Conservation (phyloP, 2,113 vertebrate genomes). For the Cebidichthys violaceus region DNA sequence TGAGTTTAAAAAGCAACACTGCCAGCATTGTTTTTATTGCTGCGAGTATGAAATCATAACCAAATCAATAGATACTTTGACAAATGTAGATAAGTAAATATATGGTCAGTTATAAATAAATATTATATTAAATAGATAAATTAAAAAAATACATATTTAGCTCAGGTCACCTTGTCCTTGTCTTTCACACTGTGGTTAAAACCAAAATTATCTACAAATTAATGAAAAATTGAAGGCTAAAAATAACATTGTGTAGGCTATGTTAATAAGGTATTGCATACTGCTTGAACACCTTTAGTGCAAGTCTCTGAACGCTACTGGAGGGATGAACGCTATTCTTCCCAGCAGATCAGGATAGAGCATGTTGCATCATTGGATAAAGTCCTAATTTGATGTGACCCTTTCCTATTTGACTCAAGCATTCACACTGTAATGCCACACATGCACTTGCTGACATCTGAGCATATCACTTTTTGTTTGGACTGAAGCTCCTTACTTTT, state of each 20-base stretch:
- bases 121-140: neutral
- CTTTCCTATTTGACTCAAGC: neutral
- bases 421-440: neutral
- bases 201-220: neutral
- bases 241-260: no score
- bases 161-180: neutral
- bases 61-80: neutral
- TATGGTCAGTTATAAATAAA: neutral
- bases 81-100: neutral
- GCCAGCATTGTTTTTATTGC: neutral
- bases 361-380: neutral
- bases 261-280: neutral
- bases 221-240: neutral
- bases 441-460: neutral
- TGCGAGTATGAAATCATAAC: neutral
- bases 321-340: no score
- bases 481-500: neutral
- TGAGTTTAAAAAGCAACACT: constrained; percentile 30
- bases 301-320: neutral
- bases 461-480: neutral
- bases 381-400: neutral
- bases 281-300: neutral
- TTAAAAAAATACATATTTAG: neutral
- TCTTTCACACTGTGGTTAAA: neutral
- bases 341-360: neutral